phyloP scores from a whole-genome alignment of 2,113 vertebrate genomes.

The Sylvilagus bachmani region DNA sequence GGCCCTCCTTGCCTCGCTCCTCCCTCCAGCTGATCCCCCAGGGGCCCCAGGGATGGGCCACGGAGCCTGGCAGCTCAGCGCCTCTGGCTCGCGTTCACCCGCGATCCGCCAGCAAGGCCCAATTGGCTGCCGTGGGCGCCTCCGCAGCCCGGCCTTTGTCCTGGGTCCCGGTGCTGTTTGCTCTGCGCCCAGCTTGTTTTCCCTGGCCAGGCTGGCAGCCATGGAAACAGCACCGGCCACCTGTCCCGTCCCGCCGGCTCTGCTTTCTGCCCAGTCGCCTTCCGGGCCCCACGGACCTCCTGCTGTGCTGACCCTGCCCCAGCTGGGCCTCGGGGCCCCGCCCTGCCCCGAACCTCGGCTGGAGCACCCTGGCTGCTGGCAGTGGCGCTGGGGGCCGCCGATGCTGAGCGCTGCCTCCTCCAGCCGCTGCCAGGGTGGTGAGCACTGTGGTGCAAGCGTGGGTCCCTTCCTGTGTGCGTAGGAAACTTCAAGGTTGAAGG shows the following conservation, averaged over 20 bases:
- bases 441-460: neutral
- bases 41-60: neutral
- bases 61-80: conserved; percentile 11
- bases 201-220: conserved; percentile 51
- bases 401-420: neutral
- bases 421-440: neutral
- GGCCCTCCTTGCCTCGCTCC: too few species aligned
- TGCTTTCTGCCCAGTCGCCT: neutral
- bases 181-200: conserved; percentile 58
- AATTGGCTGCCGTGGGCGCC: neutral
- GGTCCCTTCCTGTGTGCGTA: fast-evolving
- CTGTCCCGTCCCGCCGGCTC: conserved; percentile 52
- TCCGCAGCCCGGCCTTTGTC: conserved; percentile 64
- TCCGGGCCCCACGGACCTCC: conserved; percentile 42
- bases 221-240: conserved; percentile 61
- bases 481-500: fast-evolving
- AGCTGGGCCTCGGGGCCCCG: neutral
- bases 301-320: conserved; percentile 46
- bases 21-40: neutral
- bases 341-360: neutral
- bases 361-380: neutral
- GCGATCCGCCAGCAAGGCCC: neutral
- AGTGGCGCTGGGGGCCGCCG: too few species aligned
- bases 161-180: neutral
- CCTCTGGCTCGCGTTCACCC: neutral